A percentile compares a stretch with the other conserved stretches of the same genome.
Conservation (phyloP, 2,113 vertebrate genomes). For the Setophaga petechia region DNA sequence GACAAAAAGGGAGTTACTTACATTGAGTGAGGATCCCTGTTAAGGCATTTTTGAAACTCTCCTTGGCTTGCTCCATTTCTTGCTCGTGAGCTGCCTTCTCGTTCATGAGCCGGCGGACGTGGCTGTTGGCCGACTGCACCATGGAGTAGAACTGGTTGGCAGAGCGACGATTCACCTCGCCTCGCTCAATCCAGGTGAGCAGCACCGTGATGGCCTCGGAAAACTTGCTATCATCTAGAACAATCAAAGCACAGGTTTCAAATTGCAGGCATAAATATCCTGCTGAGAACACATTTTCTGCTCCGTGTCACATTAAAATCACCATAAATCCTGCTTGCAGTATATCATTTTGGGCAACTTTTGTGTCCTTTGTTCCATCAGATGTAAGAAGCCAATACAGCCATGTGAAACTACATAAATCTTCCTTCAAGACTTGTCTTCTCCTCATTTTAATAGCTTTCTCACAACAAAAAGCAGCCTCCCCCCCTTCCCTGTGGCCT, state of each 20-base stretch:
- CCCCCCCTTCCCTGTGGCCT: background rate
- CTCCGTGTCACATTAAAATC: constrained; percentile 20
- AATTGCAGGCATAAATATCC: constrained; percentile 50
- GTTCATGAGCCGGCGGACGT: constrained; percentile 85
- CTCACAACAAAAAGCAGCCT: background rate
- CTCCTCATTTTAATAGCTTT: constrained; percentile 10
- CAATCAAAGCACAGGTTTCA: constrained; percentile 24
- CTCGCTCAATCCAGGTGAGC: constrained; percentile 87
- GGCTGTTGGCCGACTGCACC: constrained; percentile 90
- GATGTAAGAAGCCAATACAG: background rate
- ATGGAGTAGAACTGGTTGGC: constrained; percentile 92
- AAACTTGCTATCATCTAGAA: constrained; percentile 90
- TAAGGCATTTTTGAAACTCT: constrained; percentile 86
- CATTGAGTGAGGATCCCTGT: constrained; percentile 88
- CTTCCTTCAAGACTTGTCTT: constrained; percentile 2
- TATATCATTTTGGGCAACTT: constrained; percentile 17
- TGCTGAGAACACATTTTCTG: constrained; percentile 34
- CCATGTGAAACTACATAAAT: constrained; percentile 17
- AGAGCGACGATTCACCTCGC: constrained; percentile 86
- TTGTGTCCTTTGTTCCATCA: background rate
- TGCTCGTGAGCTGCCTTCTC: constrained; percentile 88
- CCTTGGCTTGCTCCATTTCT: constrained; percentile 88
- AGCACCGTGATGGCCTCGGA: constrained; percentile 85
- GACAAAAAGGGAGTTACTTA: constrained; percentile 77
- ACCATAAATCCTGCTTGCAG: constrained; percentile 7